Evolutionary conservation across 2,113 vertebrate genomes (phyloP), one percentile per base, ranked within the genome.

Genomic region (Leucosticte australis): DNA sequence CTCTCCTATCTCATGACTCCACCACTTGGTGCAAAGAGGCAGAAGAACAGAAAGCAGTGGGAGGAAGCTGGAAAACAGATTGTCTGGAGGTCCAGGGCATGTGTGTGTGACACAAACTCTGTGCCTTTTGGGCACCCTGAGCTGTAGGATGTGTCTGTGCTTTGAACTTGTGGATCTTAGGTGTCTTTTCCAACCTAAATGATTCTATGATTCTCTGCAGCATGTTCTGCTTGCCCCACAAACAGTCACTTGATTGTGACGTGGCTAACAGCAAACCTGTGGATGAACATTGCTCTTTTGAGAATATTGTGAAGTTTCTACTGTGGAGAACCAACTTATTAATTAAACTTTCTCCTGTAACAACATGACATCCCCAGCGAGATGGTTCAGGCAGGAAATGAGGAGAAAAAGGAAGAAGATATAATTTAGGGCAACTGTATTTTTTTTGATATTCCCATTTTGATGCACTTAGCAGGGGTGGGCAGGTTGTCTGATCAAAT

Each of bases 401-500:
- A 60, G 37, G 19, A 71, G 24, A 19, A 82, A 77, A 84, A 55
- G 20, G 26, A 84, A 71, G 44, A 13, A 82, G 73, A 69, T 75
- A 71, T 7, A 84, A 77, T 60, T 87, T 64, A 64, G 24, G 21
- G 7, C 41, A 79, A 24, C 15, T 37, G 30, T 53, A 57, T 87
- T 89, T 92, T 79, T 96, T 78, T 37, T 93, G 6, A 64, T 31
- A 24, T 81, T 94, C 46, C 4, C 11, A 19, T 82, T 87, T 84
- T 82, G 31, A 31, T 71, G 77, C 44, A 46, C 56, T 91, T 87
- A 71, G 41, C 13, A 44, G 56, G 37, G 22, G 30, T 84, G 62
- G 62, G 57, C 30, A 68, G 49, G 13, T 33, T 71, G 23, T 42
- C 52, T 91, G 67, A 82, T 85, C 42, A 47, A 60, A 85, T 85